Conservation (phyloP, 2,113 vertebrate genomes). For the Copsychus sechellarum region DNA sequence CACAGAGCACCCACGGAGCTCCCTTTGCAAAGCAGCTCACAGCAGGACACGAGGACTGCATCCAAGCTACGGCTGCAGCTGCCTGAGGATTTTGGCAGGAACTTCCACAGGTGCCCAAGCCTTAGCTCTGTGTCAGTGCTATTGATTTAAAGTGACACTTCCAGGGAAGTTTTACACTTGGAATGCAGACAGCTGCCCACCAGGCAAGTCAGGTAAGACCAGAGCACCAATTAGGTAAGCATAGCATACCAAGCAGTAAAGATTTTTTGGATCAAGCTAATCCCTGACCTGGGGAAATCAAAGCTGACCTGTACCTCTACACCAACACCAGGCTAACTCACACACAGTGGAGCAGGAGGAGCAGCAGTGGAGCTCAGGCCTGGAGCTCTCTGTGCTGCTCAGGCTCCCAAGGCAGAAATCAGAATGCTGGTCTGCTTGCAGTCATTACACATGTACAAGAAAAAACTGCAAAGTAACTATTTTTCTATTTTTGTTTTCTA, state of each 20-base stretch:
- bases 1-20: accelerated
- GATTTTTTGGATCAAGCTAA: background rate
- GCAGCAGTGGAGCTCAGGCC: background rate
- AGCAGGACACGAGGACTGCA: background rate
- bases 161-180: background rate
- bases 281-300: background rate
- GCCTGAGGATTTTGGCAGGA: background rate
- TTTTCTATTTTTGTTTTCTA: conserved; percentile 29
- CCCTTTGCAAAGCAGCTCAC: background rate
- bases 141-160: background rate
- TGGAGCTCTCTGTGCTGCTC: background rate
- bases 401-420: background rate
- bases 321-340: background rate
- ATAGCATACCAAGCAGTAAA: background rate
- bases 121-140: background rate
- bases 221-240: background rate
- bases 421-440: background rate
- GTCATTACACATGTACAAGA: background rate
- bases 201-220: background rate
- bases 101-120: background rate
- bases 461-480: background rate
- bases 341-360: background rate
- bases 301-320: background rate
- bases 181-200: background rate
- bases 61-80: background rate